A percentile compares a stretch with the other conserved stretches of the same genome.
Evolutionary conservation across 2,888 invertebrate species (phyloP).

Genomic region (Eilema griseolum): DNA sequence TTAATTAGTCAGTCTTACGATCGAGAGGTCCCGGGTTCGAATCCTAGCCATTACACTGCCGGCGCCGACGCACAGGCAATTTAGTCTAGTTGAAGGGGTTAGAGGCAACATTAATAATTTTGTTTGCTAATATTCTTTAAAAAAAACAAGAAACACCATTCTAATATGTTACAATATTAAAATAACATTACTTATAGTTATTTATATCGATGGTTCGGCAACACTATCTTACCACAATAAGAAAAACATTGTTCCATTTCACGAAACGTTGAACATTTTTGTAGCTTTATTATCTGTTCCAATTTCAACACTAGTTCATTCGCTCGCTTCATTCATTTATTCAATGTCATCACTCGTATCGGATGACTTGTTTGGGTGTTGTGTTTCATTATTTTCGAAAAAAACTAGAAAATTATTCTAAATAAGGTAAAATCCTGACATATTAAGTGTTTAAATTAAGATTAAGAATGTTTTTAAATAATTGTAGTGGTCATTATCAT

Average conservation of each 20-base stretch:
- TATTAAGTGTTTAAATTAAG: neutral
- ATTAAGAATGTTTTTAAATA: slow-evolving; percentile 8
- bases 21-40: no score
- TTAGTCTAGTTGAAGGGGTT: no score
- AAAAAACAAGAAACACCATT: no score
- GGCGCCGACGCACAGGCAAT: no score
- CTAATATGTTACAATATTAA: no score
- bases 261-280: neutral
- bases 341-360: neutral
- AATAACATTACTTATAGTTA: no score
- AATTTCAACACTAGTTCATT: neutral
- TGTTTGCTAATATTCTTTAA: no score
- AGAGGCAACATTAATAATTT: no score
- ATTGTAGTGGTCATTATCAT: neutral
- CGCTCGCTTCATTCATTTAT: slow-evolving; percentile 18
- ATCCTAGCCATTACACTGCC: no score
- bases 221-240: neutral
- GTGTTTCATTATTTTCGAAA: neutral
- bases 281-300: slow-evolving; percentile 7
- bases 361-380: neutral
- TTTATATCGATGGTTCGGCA: no score
- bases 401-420: neutral
- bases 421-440: neutral
- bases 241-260: slow-evolving; percentile 3
- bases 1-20: no score